These are phyloP conservation scores for Drosophila leonis DNA, from an alignment of 2,888 invertebrate genomes.

Conservation along the genomic window DNA sequence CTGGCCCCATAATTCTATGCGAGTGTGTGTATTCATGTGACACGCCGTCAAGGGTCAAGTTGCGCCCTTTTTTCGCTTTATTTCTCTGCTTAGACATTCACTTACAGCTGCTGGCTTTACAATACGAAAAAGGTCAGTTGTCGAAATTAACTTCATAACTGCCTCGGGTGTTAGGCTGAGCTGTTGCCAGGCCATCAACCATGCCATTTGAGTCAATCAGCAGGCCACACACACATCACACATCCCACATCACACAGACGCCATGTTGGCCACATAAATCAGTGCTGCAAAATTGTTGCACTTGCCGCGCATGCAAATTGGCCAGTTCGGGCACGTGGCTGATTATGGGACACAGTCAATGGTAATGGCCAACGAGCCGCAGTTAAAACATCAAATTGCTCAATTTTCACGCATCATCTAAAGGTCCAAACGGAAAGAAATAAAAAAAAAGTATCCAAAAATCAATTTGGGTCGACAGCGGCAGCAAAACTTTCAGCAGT, in stretches of 20 bases:
- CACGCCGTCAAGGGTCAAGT: conserved; percentile 45
- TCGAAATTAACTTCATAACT: conserved; percentile 51
- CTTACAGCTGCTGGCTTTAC: conserved; percentile 30
- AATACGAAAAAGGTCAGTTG: conserved; percentile 24
- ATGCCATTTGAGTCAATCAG: conserved; percentile 44
- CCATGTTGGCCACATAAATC: conserved; percentile 37
- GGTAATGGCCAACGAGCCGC: conserved; percentile 51
- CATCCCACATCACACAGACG: conserved; percentile 33
- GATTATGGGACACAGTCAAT: conserved; percentile 46
- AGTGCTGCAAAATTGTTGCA: conserved; percentile 39
- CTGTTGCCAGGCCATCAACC: conserved; percentile 1
- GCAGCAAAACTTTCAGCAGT: conserved; percentile 45
- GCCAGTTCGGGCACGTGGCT: conserved; percentile 16
- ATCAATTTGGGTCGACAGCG: conserved; percentile 66
- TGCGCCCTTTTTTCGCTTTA: conserved; percentile 16
- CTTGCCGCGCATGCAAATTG: conserved; percentile 45
- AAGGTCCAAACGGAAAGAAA: conserved; percentile 16
- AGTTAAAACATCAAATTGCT: conserved; percentile 74
- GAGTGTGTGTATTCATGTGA: conserved; percentile 17
- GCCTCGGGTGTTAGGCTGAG: conserved; percentile 7
- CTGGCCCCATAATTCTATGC: conserved; percentile 7
- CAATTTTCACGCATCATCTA: conserved; percentile 66
- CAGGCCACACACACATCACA: conserved; percentile 21
- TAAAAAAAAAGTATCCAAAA: conserved; percentile 33
- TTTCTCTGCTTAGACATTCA: conserved; percentile 9